Percentiles rank a stretch among this genome's conserved stretches.
These are phyloP conservation scores for Phrynocephalus guinanensis DNA, from an alignment of 2,797 vertebrate species.

Conservation along the genomic window DNA sequence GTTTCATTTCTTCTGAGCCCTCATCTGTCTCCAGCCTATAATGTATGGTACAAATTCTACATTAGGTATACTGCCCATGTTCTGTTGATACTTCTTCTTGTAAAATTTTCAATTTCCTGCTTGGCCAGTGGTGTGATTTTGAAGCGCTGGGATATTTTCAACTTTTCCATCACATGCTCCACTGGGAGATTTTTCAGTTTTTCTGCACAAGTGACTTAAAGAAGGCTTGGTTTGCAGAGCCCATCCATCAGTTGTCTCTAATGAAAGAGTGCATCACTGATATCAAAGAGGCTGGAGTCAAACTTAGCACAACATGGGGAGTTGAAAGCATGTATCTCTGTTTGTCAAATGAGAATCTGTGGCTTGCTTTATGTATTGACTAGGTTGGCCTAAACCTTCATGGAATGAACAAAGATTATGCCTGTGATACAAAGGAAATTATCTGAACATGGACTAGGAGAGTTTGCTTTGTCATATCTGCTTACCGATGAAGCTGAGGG, in stretches of 20 bases:
- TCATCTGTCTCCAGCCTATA: background rate
- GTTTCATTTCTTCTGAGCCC: background rate
- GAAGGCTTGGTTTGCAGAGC: background rate
- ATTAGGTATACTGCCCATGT: slow-evolving; percentile 12
- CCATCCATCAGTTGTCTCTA: slow-evolving; percentile 16
- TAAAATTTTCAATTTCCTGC: slow-evolving; percentile 45
- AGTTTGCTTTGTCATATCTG: background rate
- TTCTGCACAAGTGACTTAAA: slow-evolving; percentile 33
- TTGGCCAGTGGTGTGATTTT: slow-evolving; percentile 28
- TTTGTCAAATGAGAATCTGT: background rate
- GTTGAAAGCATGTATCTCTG: background rate
- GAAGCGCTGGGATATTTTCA: slow-evolving; percentile 26
- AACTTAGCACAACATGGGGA: background rate
- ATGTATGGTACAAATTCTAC: slow-evolving; percentile 15
- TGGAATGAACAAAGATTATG: background rate
- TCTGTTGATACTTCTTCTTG: slow-evolving; percentile 20
- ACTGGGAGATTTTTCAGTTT: background rate
- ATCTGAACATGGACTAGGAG: background rate
- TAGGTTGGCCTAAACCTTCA: background rate
- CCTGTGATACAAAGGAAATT: background rate
- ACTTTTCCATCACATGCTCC: slow-evolving; percentile 23
- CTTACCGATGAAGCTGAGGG: background rate
- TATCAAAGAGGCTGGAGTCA: background rate
- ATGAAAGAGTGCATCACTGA: slow-evolving; percentile 3
- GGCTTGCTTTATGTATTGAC: background rate